A percentile compares a stretch with the other conserved stretches of the same genome.
Conservation (phyloP, 2,113 vertebrate species). For the Centropus bengalensis region DNA sequence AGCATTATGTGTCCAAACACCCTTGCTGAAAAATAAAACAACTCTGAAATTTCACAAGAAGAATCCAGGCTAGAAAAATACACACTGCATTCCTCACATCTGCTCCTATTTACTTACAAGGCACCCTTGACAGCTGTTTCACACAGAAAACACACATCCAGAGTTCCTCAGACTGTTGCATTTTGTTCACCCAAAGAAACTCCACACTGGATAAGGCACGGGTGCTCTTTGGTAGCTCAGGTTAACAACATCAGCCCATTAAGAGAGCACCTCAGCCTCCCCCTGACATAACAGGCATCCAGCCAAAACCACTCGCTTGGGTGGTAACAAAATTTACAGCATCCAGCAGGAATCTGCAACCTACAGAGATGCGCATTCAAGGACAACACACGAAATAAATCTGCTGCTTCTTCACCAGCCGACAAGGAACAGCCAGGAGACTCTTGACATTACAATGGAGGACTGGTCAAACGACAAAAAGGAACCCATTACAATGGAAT, state of each 20-base stretch:
- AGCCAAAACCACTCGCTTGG: rapidly evolving
- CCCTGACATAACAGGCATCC: rapidly evolving
- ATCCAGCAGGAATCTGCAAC: rapidly evolving
- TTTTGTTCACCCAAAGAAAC: neutral
- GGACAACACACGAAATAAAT: neutral
- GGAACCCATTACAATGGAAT: neutral
- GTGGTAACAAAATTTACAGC: neutral
- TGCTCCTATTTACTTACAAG: neutral
- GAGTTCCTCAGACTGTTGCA: neutral
- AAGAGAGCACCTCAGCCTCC: neutral
- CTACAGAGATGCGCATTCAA: neutral
- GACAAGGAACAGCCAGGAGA: neutral
- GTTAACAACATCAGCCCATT: neutral
- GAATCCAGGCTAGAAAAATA: neutral
- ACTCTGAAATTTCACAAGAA: neutral
- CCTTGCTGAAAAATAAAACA: neutral
- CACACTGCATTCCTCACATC: rapidly evolving
- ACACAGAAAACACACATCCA: neutral
- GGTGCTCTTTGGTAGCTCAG: neutral
- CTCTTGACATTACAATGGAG: neutral
- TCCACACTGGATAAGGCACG: rapidly evolving
- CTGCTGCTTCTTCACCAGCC: neutral
- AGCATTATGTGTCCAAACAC: neutral
- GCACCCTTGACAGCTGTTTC: neutral
- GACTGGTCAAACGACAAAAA: neutral